A percentile compares a stretch with the other conserved stretches of the same genome.
These are phyloP conservation scores for Leptopilina boulardi DNA, from an alignment of 1,140 invertebrate species.

Conservation along the genomic window DNA sequence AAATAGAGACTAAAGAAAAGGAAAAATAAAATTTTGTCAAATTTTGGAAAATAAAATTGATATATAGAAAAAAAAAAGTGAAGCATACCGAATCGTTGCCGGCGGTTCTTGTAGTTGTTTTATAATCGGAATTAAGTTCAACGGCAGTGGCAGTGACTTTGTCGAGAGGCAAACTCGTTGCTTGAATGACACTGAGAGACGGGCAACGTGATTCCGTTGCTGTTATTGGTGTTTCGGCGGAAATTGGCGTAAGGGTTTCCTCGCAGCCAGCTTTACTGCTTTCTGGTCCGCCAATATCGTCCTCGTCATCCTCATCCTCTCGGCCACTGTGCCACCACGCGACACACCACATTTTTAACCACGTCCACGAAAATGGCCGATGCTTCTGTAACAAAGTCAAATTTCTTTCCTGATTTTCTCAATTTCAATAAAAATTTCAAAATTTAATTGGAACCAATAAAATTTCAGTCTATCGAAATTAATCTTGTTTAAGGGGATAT, in stretches of 20 bases:
- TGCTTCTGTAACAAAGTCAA: slow-evolving; percentile 66
- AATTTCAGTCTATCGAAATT: no score
- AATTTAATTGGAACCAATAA: no score
- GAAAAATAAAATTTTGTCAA: not conserved
- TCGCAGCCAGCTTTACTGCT: slow-evolving; percentile 84
- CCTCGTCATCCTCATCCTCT: slow-evolving; percentile 85
- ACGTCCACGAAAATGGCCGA: slow-evolving; percentile 77
- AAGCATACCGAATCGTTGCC: slow-evolving; percentile 74
- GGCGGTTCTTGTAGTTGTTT: slow-evolving; percentile 60
- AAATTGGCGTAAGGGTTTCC: slow-evolving; percentile 84
- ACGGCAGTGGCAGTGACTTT: slow-evolving; percentile 48
- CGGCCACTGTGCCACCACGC: slow-evolving; percentile 91
- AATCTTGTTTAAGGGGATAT: no score
- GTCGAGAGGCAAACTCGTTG: slow-evolving; percentile 76
- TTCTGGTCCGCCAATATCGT: slow-evolving; percentile 79
- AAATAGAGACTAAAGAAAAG: not conserved
- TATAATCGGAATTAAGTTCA: slow-evolving; percentile 53
- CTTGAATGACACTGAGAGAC: slow-evolving; percentile 88
- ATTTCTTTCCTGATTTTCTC: not conserved
- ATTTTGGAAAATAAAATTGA: not conserved
- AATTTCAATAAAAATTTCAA: not conserved
- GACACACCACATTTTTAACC: slow-evolving; percentile 86
- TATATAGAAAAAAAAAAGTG: not conserved
- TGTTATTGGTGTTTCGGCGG: slow-evolving; percentile 89
- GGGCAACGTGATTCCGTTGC: slow-evolving; percentile 89